Base-by-base conservation (phyloP, 2,113 vertebrate species). In the Suricata suricatta region DNA sequence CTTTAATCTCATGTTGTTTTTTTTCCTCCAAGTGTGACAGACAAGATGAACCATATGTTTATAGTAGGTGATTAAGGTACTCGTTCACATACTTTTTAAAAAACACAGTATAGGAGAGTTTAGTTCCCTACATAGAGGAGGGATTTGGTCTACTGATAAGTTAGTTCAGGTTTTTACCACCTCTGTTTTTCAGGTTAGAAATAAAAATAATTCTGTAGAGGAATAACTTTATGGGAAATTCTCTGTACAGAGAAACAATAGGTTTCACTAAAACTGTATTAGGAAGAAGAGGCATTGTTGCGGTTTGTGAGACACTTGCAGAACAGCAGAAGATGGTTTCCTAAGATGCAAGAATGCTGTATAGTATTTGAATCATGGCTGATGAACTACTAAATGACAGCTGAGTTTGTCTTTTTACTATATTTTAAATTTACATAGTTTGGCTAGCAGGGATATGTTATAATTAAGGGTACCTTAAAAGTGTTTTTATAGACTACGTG, bases 381-480 rank as follows among this genome's bases (percentile, higher is more conserved):
- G 82, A 12, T 16, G 0, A 29, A 84, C 35, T 74, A 95, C 69
- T 69, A 85, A 85, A 74, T 7, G 27, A 79, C 0, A 27, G 50
- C 4, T 97, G 77, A 95, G 38, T 1, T 66, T 63, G 4, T 85
- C 38, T 54, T 87, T 86, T 92, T 90, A 90, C 85, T 66, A 86
- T 92, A 96, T 90, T 93, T 92, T 63, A 90, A 92, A 79, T 17
- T 57, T 69, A 87, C 71, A 85, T 12, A 92, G n/a, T 90, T 92
- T 90, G 3, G 35, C 44, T 60, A 47, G 15, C 54, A 74, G 54
- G 90, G 71, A 88, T 77, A 2, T 71, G 44, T 2, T 33, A 7
- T 21, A 93, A 76, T 17, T 95, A 95, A 97, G 57, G 86, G 50
- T 27, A 50, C 21, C 33, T 52, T 68, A n/a, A n/a, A 21, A 95